phyloP scores from a whole-genome alignment of 2,797 vertebrate genomes.

The Bradypodion ventrale region DNA sequence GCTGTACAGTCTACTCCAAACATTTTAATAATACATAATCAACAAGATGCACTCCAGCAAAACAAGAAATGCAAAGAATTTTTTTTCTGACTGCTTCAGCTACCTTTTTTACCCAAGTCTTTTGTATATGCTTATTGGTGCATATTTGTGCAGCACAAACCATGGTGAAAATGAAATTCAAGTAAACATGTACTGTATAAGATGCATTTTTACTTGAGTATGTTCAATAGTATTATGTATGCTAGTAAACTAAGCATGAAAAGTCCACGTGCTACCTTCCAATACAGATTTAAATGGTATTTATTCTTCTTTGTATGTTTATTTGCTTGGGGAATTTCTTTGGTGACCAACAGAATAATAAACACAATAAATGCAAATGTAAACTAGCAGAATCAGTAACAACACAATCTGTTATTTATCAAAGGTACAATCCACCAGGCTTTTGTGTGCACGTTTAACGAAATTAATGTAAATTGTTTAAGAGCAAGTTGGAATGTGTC shows the following conservation, averaged over 20 bases:
- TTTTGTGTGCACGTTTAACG: background rate
- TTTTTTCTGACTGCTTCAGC: background rate
- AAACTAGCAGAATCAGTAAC: background rate
- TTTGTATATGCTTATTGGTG: background rate
- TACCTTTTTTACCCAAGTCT: background rate
- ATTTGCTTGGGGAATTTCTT: background rate
- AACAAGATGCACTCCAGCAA: no score
- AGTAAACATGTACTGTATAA: background rate
- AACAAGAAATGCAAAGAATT: background rate
- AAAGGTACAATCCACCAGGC: background rate
- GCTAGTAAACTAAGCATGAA: background rate
- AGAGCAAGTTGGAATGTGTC: background rate
- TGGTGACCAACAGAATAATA: background rate
- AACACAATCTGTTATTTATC: background rate
- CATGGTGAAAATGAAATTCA: background rate
- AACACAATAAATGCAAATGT: background rate
- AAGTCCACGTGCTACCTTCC: background rate
- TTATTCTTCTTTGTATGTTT: background rate
- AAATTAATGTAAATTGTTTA: background rate
- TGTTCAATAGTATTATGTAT: background rate
- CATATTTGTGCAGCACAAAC: background rate
- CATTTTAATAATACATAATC: no score
- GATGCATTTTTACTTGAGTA: background rate
- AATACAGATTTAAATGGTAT: background rate
- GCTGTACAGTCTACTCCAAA: no score